phyloP scores from a whole-genome alignment of 2,113 vertebrate genomes.

The Procavia capensis region DNA sequence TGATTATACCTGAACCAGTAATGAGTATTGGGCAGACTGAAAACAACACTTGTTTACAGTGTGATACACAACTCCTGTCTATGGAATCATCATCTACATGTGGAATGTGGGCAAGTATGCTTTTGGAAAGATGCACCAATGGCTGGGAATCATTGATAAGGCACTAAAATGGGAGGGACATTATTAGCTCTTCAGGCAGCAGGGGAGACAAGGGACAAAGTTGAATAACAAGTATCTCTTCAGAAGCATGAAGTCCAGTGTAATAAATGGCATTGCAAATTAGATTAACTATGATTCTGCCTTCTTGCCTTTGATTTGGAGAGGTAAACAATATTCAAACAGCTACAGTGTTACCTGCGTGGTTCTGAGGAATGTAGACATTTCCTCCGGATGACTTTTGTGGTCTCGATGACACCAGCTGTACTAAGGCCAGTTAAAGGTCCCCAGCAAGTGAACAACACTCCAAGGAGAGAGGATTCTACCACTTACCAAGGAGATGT shows the following conservation, averaged over 20 bases:
- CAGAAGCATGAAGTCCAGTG: not conserved
- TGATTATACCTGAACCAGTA: not conserved
- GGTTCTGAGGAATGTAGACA: not conserved
- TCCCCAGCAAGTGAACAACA: not conserved
- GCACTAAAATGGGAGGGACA: not conserved
- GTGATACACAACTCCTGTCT: not conserved
- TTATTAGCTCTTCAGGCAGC: not conserved
- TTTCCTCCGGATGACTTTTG: not conserved
- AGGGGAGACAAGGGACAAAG: not conserved
- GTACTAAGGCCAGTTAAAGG: not conserved
- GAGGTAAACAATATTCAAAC: not conserved
- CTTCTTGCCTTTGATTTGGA: not conserved
- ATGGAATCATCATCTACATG: not conserved
- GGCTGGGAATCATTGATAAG: not conserved
- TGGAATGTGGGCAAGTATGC: not conserved
- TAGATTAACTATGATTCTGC: too few species aligned
- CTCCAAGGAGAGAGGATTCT: not conserved
- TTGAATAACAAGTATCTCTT: not conserved
- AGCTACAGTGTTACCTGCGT: not conserved
- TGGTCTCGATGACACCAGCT: not conserved
- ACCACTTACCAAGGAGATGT: not conserved
- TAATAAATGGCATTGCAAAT: not conserved
- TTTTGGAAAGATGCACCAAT: not conserved
- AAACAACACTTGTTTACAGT: not conserved
- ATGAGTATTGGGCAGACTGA: not conserved